phyloP scores from a whole-genome alignment of 2,113 vertebrate species.

The Carassius carassius region DNA sequence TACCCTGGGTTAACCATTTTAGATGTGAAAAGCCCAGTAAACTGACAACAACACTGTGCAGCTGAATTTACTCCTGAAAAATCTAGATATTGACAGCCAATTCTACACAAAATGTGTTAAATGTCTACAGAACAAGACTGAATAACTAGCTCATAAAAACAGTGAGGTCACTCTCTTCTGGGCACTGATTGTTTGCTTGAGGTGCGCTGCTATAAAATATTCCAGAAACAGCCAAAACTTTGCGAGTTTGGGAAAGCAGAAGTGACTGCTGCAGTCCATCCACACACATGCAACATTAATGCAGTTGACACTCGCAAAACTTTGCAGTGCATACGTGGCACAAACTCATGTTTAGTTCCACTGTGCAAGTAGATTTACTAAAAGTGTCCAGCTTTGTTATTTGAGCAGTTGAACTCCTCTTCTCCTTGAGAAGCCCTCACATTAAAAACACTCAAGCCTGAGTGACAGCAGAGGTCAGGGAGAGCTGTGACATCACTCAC shows the following conservation, averaged over 20 bases:
- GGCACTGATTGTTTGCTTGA: neutral
- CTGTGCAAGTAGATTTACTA: neutral
- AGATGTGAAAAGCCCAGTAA: neutral
- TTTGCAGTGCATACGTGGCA: neutral
- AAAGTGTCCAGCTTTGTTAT: neutral
- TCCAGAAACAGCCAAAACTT: neutral
- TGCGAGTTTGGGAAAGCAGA: neutral
- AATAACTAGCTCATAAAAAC: neutral
- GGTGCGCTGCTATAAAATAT: neutral
- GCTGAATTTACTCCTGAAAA: neutral
- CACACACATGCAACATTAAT: slow-evolving; percentile 17
- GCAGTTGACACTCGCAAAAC: neutral
- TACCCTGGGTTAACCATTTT: neutral
- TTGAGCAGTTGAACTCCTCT: neutral
- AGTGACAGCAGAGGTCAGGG: slow-evolving; percentile 19
- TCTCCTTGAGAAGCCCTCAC: neutral
- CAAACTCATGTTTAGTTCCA: neutral
- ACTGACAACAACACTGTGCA: neutral
- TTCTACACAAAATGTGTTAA: neutral
- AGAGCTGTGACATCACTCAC: slow-evolving; percentile 46
- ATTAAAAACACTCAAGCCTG: slow-evolving; percentile 25
- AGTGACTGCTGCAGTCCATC: neutral
- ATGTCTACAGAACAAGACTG: neutral
- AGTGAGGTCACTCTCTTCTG: neutral
- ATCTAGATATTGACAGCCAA: neutral